Conservation (phyloP, 2,888 invertebrate species). For the Notocelia uddmanniana region DNA sequence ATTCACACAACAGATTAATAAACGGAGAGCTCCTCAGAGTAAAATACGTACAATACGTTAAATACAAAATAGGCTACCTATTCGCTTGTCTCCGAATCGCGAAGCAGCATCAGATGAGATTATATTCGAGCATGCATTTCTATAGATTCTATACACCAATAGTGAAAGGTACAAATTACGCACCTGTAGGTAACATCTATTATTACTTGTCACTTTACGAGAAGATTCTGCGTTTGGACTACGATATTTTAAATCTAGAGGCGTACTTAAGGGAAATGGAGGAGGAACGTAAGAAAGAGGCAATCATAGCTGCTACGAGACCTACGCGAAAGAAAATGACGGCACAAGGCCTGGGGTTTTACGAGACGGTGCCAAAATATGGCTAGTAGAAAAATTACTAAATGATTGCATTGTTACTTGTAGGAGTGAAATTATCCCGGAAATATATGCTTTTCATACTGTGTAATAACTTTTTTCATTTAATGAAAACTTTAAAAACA, state of each 20-base stretch:
- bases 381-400: too few species aligned
- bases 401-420: too few species aligned
- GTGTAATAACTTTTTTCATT: too few species aligned
- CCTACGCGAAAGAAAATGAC: not conserved
- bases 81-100: conserved; percentile 55
- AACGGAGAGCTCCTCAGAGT: conserved; percentile 55
- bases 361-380: too few species aligned
- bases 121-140: conserved; percentile 31
- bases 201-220: conserved; percentile 2
- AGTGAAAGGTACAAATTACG: not conserved
- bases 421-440: too few species aligned
- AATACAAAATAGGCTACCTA: conserved; percentile 61
- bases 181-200: not conserved
- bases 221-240: conserved; percentile 1
- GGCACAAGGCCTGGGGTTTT: too few species aligned
- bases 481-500: too few species aligned
- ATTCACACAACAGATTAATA: conserved; percentile 57
- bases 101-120: conserved; percentile 53
- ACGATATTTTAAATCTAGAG: not conserved
- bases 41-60: conserved; percentile 52
- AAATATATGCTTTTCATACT: too few species aligned
- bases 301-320: not conserved
- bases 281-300: not conserved
- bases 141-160: conserved; percentile 2
- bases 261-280: not conserved